These are phyloP conservation scores for Chrysemys picta DNA, from an alignment of 2,113 vertebrate species.

Conservation along the genomic window DNA sequence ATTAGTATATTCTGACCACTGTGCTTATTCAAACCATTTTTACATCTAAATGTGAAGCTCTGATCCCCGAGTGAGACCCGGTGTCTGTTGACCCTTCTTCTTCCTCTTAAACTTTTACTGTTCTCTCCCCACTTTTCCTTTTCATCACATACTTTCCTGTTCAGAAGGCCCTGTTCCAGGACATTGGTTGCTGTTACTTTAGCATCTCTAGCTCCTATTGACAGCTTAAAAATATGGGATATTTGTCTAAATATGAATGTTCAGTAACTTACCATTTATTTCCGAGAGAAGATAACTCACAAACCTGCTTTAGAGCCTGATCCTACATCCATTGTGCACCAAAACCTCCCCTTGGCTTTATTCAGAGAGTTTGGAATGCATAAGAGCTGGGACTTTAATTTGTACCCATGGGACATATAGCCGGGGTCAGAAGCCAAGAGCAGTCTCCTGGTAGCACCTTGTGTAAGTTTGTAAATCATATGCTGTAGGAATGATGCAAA, in stretches of 20 bases:
- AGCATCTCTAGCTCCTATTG: not conserved
- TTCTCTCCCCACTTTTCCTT: not conserved
- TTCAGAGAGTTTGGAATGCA: not conserved
- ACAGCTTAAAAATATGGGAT: not conserved
- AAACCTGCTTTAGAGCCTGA: not conserved
- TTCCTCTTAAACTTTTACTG: not conserved
- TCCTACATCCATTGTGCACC: not conserved
- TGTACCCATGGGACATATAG: not conserved
- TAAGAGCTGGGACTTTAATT: not conserved
- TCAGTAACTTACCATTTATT: not conserved
- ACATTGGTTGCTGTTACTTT: not conserved
- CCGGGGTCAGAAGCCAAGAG: fast-evolving
- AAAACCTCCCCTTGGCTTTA: not conserved
- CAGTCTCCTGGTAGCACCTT: not conserved
- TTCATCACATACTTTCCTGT: not conserved
- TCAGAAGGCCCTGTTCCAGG: not conserved
- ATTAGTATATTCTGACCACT: not conserved
- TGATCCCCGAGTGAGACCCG: not conserved
- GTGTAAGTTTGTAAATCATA: not conserved
- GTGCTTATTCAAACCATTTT: not conserved
- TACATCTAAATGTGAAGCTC: not conserved
- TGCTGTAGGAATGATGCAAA: not conserved
- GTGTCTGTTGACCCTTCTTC: not conserved
- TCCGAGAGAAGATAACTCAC: not conserved
- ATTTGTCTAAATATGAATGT: not conserved